Percentiles rank a stretch among this genome's conserved stretches.
These are phyloP conservation scores for Pristionchus japonicus DNA, from an alignment of 2,888 invertebrate species.

Conservation along the genomic window DNA sequence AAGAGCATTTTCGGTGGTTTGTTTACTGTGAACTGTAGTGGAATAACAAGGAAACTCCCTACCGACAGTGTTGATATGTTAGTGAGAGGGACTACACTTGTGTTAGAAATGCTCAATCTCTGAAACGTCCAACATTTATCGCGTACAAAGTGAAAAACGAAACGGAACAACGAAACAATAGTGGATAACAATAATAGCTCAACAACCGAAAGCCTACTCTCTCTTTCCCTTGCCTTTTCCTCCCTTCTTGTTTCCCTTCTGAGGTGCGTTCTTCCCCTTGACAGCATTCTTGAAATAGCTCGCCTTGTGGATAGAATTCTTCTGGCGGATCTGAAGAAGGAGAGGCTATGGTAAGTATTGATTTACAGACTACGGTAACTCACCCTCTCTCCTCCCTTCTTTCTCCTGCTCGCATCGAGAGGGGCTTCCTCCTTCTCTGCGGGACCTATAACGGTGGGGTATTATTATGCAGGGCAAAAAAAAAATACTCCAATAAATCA, in stretches of 20 bases:
- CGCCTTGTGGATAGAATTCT: conserved; percentile 64
- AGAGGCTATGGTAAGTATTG: background rate
- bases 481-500: too few species aligned
- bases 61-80: conserved; percentile 39
- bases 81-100: background rate
- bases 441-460: background rate
- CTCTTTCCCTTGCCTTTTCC: conserved; percentile 31
- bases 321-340: conserved; percentile 52
- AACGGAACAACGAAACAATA: conserved; percentile 19
- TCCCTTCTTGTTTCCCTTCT: conserved; percentile 57
- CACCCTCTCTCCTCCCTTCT: conserved; percentile 45
- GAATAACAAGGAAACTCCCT: background rate
- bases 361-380: background rate
- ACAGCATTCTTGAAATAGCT: conserved; percentile 52
- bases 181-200: background rate
- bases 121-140: background rate
- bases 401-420: conserved; percentile 7
- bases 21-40: background rate
- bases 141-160: conserved; percentile 3
- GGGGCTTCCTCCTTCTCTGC: background rate
- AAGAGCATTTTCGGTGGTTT: background rate
- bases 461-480: background rate
- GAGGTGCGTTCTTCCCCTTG: conserved; percentile 63
- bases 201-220: background rate
- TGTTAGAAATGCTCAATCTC: background rate